A percentile compares a stretch with the other conserved stretches of the same genome.
Conservation (phyloP, 2,797 vertebrate species). For the Chrysocyon brachyurus region DNA sequence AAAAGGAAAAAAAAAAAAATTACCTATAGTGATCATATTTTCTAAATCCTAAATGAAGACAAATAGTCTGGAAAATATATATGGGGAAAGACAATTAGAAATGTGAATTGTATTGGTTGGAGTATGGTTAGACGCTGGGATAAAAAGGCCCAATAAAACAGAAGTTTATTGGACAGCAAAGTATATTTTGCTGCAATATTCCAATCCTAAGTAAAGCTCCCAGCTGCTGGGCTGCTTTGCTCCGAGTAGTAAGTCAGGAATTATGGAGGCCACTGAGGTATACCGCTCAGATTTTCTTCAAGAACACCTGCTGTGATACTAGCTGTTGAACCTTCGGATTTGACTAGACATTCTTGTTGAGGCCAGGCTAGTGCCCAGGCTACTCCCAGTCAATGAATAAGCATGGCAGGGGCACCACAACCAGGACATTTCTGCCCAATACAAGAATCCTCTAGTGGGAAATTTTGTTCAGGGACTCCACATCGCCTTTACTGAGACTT, state of each 20-base stretch:
- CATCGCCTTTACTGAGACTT: neutral
- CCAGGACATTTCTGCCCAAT: neutral
- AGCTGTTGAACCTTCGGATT: neutral
- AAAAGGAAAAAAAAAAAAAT: neutral
- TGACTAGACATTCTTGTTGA: neutral
- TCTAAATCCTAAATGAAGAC: neutral
- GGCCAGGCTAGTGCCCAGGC: accelerated
- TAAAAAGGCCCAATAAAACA: neutral
- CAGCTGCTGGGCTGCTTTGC: neutral
- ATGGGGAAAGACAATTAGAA: slow-evolving; percentile 1
- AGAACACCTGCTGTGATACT: neutral
- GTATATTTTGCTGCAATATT: neutral
- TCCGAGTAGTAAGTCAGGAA: neutral
- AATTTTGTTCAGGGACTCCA: neutral
- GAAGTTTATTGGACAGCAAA: neutral
- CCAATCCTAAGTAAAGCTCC: neutral
- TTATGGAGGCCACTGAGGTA: neutral
- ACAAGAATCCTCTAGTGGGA: neutral
- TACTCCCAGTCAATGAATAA: neutral
- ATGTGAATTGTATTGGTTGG: neutral
- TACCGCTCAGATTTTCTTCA: neutral
- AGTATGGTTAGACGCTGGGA: neutral
- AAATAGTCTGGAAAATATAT: neutral
- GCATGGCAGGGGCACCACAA: neutral
- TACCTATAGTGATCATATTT: neutral